Percentiles rank a stretch among this genome's conserved stretches.
Conservation (phyloP, 2,888 invertebrate genomes). For the Gonocerus acuteangulatus region DNA sequence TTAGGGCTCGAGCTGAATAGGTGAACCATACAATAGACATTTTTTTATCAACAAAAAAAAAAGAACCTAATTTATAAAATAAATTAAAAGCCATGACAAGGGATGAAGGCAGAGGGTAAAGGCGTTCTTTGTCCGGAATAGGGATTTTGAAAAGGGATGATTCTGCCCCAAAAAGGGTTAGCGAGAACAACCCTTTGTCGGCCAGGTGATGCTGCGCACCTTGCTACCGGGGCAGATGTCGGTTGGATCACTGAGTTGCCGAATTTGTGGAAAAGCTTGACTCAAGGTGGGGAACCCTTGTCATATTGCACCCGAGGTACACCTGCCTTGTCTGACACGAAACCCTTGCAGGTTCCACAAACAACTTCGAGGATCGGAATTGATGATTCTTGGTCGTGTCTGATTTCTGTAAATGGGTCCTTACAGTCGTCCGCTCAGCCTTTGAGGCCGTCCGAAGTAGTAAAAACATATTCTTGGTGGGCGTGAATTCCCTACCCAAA, state of each 20-base stretch:
- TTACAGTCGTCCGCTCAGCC: too few species aligned
- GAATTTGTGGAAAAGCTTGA: constrained; percentile 33
- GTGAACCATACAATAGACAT: not conserved
- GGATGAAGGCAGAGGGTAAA: constrained; percentile 5
- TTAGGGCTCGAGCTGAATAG: not conserved
- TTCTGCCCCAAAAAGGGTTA: constrained; percentile 33
- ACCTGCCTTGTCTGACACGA: not conserved
- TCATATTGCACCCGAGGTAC: not conserved
- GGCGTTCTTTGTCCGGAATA: constrained; percentile 5
- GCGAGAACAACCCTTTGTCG: constrained; percentile 27
- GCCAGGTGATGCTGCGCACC: constrained; percentile 20
- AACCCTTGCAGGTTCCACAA: too few species aligned
- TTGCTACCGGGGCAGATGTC: constrained; percentile 27
- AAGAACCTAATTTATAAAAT: constrained; percentile 7
- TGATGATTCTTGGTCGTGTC: too few species aligned
- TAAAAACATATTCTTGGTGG: too few species aligned
- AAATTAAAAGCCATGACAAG: constrained; percentile 7
- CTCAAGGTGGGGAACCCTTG: not conserved
- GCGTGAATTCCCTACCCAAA: too few species aligned
- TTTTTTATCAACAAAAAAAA: not conserved
- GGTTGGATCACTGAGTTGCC: constrained; percentile 29
- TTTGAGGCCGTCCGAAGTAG: too few species aligned
- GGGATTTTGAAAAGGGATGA: constrained; percentile 26
- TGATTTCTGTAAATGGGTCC: too few species aligned
- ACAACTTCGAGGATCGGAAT: too few species aligned